A percentile compares a stretch with the other conserved stretches of the same genome.
phyloP scores from a whole-genome alignment of 2,113 vertebrate genomes.

The Cercopithecus mona region DNA sequence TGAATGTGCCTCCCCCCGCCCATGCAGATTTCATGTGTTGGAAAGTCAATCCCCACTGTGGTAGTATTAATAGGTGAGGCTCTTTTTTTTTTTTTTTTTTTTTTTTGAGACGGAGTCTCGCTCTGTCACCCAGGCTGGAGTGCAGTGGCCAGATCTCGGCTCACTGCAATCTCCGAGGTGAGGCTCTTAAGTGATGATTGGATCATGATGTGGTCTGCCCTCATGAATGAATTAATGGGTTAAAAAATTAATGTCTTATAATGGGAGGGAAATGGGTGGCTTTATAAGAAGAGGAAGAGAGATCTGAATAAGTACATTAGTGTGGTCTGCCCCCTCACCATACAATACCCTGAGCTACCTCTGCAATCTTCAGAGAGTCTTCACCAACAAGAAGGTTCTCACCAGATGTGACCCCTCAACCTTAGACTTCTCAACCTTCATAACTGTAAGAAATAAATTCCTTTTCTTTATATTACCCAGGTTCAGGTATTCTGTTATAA shows the following conservation, averaged over 20 bases:
- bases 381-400: not conserved
- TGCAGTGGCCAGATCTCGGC: too few relatives aligned
- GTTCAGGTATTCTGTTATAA: not conserved
- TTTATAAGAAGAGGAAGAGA: not conserved
- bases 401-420: not conserved
- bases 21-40: not conserved
- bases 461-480: not conserved
- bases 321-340: not conserved
- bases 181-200: not conserved
- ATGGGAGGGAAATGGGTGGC: not conserved
- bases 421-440: not conserved
- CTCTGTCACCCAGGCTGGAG: too few relatives aligned
- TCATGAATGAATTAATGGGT: not conserved
- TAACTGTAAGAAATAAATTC: not conserved
- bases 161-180: too few relatives aligned
- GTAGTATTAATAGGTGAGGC: not conserved
- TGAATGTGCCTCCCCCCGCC: not conserved
- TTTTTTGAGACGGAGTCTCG: too few relatives aligned
- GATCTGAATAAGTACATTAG: not conserved
- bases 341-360: not conserved
- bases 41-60: not conserved
- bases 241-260: not conserved
- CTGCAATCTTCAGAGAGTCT: not conserved
- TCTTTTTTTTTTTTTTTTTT: too few relatives aligned
- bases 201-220: not conserved